phyloP scores from a whole-genome alignment of 2,888 invertebrate species.

The Silvanus unidentatus region DNA sequence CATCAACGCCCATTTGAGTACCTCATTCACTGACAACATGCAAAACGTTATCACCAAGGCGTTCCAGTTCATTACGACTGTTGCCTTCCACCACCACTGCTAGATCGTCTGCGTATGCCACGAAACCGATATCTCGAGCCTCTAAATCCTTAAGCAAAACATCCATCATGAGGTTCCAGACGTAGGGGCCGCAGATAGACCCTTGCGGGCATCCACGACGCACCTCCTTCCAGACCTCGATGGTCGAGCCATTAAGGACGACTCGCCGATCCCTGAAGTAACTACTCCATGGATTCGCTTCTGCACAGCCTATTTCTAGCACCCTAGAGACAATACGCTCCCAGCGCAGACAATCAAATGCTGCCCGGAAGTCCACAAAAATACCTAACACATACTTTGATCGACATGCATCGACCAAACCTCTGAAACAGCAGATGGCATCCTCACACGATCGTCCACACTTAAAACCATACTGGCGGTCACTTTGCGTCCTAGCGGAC shows the following conservation, averaged over 20 bases:
- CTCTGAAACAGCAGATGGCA: neutral
- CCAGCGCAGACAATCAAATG: neutral
- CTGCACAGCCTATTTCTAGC: neutral
- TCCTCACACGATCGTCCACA: neutral
- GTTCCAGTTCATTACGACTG: neutral
- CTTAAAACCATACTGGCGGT: neutral
- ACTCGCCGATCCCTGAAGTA: no score
- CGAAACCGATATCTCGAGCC: neutral
- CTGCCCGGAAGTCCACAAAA: neutral
- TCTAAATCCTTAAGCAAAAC: neutral
- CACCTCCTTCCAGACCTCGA: conserved; percentile 1
- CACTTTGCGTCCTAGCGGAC: neutral
- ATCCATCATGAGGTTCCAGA: conserved; percentile 12
- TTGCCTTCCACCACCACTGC: conserved; percentile 1
- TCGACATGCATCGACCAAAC: neutral
- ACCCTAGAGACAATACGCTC: neutral
- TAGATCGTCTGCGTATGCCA: conserved; percentile 8
- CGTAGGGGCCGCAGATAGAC: conserved; percentile 8
- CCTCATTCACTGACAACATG: neutral
- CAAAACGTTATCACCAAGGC: neutral
- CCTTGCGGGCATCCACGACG: conserved; percentile 12
- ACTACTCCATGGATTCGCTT: neutral
- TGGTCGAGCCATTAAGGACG: no score
- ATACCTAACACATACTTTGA: neutral
- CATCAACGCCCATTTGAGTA: neutral